Evolutionary conservation across 2,797 vertebrate species (phyloP).

Genomic region (Trichosurus vulpecula): DNA sequence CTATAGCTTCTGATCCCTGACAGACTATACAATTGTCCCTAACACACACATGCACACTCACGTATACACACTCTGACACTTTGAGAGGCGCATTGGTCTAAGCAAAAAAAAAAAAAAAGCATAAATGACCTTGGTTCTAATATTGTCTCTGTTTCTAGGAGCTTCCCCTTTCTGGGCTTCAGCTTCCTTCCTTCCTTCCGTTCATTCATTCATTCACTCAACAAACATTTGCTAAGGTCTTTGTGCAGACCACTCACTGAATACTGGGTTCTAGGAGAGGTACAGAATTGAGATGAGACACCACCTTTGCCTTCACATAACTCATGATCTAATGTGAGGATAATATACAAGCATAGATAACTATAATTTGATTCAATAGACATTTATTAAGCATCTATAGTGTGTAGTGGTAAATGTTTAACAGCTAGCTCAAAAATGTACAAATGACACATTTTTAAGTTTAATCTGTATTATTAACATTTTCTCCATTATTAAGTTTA

Average conservation of each 20-base stretch:
- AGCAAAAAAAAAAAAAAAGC: not conserved
- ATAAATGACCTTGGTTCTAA: not conserved
- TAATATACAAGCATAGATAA: not conserved
- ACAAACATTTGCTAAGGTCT: not conserved
- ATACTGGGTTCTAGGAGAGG: not conserved
- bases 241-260: not conserved
- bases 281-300: not conserved
- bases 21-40: not conserved
- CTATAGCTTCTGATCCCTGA: not conserved
- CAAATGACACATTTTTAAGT: not conserved
- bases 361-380: not conserved
- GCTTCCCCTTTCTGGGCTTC: not conserved
- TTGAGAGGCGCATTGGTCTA: not conserved
- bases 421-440: not conserved
- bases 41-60: not conserved
- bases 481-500: not conserved
- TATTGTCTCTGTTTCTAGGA: not conserved
- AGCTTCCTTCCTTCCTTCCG: not conserved
- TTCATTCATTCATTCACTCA: not conserved
- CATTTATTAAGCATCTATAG: not conserved
- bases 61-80: not conserved
- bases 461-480: not conserved
- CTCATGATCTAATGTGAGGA: not conserved
- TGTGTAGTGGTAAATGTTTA: not conserved
- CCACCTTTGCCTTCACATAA: not conserved